A percentile compares a stretch with the other conserved stretches of the same genome.
phyloP scores from a whole-genome alignment of 2,888 invertebrate species.

The Apotomis betuletana region DNA sequence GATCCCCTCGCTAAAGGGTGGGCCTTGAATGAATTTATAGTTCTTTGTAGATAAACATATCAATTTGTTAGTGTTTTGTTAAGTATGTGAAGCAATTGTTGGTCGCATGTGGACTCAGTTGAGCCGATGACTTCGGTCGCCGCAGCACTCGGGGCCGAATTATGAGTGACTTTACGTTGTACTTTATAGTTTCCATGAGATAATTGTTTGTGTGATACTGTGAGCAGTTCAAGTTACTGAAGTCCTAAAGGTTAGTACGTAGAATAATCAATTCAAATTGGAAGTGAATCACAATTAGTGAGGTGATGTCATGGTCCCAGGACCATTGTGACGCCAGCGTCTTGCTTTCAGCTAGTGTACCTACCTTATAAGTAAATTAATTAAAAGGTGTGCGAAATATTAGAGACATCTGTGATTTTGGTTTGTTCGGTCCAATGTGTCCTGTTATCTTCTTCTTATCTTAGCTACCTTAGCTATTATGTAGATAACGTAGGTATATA shows the following conservation, averaged over 20 bases:
- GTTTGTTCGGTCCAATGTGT: no score
- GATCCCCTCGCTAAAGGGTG: conserved; percentile 81
- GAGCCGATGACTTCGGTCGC: conserved; percentile 66
- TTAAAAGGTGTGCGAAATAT: no score
- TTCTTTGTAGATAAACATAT: conserved; percentile 82
- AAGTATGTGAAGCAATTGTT: conserved; percentile 77
- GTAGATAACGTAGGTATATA: no score
- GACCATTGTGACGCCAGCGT: no score
- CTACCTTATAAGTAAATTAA: no score
- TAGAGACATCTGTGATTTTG: no score
- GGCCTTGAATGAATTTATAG: conserved; percentile 81
- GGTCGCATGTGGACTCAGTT: conserved; percentile 66
- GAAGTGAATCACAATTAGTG: not conserved
- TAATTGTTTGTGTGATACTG: conserved; percentile 5
- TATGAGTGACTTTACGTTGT: conserved; percentile 60
- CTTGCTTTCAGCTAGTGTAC: no score
- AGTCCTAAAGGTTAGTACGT: conserved; percentile 16
- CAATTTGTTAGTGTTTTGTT: conserved; percentile 83
- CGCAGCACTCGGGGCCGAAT: conserved; percentile 61
- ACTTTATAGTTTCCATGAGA: conserved; percentile 42
- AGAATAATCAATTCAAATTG: not conserved
- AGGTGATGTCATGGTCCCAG: not conserved
- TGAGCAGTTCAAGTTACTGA: conserved; percentile 4
- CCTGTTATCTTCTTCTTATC: no score
- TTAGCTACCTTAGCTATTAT: no score